Evolutionary conservation across 2,888 invertebrate genomes (phyloP), one percentile per base, ranked within the genome.

Genomic region (Eristalis tenax): DNA sequence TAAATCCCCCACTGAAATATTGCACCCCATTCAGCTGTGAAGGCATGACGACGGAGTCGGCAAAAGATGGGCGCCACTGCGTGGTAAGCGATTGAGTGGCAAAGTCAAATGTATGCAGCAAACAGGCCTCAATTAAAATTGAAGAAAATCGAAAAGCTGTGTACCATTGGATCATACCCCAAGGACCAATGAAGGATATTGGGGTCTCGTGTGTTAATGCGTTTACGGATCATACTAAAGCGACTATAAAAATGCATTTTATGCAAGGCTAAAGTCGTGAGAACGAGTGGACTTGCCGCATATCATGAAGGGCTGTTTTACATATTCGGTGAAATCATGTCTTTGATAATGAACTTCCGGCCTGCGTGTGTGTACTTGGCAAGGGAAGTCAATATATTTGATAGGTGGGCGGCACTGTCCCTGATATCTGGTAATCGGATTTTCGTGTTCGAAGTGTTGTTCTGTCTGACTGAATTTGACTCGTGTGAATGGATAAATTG

Each of bases 1-100:
- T 84, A 83, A 83, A 83, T 83, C 74, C 57, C 38, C 8, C 32
- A 32, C 65, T 84, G 66, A 84, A 84, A 75, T 84, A 84, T 71
- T 75, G 71, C 56, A 35, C 22, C 61, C 80, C 70, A 80, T 84
- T 66, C 71, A 79, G 75, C 40, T 6, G 43, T n/a, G 6, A 4
- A 63, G 75, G 38, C 70, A 13, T 65, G 56, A 6, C 56, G 35
- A 32, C 50, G 65, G 15, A 15, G 23, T 5, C 18, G 28, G 66
- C 59, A 40, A 15, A 38, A 69, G 18, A 15, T 4, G 8, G 11
- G 2, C 15, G 28, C 35, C 50, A 18, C 18, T 43, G 81, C 50
- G 65, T 64, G 50, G 38, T 32, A n/a, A 10, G 22, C 70, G 66
- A 76, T 57, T 69, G 35, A 70, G 35, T 22, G 75, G 38, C 11